Conservation (phyloP, 1,140 invertebrate genomes). For the Hyles euphorbiae region DNA sequence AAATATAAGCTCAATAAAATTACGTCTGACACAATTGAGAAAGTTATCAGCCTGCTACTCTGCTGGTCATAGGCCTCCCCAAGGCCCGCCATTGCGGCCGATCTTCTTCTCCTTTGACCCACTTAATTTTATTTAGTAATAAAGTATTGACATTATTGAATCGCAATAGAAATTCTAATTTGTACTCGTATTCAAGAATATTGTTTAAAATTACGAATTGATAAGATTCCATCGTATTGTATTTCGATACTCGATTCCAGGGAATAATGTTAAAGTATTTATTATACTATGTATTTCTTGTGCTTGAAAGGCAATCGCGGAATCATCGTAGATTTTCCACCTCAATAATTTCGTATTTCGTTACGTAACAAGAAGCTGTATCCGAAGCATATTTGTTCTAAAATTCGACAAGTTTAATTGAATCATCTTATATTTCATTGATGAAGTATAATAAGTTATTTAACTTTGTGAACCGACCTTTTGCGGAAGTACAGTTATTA, state of each 20-base stretch:
- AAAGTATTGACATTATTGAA: too few relatives aligned
- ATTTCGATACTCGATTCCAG: slow-evolving; percentile 1
- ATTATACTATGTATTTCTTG: not conserved
- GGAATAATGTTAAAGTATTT: not conserved
- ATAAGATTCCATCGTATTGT: slow-evolving; percentile 8
- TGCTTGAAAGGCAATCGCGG: not conserved
- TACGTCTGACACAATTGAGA: too few relatives aligned
- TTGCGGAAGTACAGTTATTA: not conserved
- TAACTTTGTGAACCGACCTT: not conserved
- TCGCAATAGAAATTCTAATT: too few relatives aligned
- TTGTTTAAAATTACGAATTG: too few relatives aligned
- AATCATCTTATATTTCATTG: slow-evolving; percentile 2
- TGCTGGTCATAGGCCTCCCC: too few relatives aligned
- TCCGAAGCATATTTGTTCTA: not conserved
- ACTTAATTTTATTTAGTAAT: too few relatives aligned
- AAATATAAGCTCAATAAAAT: too few relatives aligned
- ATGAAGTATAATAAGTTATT: not conserved
- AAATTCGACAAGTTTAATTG: slow-evolving; percentile 6
- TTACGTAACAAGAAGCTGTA: slow-evolving; percentile 7
- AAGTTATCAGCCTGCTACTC: too few relatives aligned
- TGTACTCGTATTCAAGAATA: too few relatives aligned
- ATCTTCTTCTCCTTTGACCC: too few relatives aligned
- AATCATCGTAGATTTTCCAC: slow-evolving; percentile 12
- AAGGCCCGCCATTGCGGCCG: too few relatives aligned
- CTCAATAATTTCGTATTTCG: slow-evolving; percentile 14